phyloP scores from a whole-genome alignment of 2,113 vertebrate genomes.

The Nycticorax nycticorax region DNA sequence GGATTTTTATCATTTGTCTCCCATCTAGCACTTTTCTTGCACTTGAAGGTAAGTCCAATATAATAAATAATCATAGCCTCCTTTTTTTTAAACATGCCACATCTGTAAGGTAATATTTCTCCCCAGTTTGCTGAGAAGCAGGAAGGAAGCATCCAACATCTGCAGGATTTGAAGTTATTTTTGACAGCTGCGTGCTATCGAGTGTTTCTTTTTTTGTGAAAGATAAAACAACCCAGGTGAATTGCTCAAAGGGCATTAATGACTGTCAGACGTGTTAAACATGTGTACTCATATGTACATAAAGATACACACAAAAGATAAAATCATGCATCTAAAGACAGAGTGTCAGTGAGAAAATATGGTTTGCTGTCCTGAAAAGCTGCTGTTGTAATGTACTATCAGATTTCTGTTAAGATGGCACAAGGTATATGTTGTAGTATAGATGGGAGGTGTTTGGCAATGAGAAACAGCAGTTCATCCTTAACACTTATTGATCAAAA shows the following conservation, averaged over 20 bases:
- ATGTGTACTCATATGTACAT: background rate
- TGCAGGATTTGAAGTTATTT: slow-evolving; percentile 27
- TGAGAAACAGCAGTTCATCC: background rate
- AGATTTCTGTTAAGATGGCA: background rate
- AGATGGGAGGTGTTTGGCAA: background rate
- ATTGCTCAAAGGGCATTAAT: slow-evolving; percentile 30
- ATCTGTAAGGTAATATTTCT: slow-evolving; percentile 47
- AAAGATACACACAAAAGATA: background rate
- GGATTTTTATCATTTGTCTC: background rate
- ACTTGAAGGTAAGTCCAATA: slow-evolving; percentile 24
- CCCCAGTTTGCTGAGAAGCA: background rate
- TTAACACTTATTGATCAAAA: slow-evolving; percentile 10
- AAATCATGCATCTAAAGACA: background rate
- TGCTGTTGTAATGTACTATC: background rate
- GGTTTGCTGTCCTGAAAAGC: background rate
- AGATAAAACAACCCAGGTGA: slow-evolving; percentile 35
- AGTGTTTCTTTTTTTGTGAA: background rate
- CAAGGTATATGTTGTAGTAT: background rate
- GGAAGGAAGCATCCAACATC: slow-evolving; percentile 58
- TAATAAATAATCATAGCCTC: background rate
- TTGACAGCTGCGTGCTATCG: slow-evolving; percentile 21
- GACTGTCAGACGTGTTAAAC: slow-evolving; percentile 12
- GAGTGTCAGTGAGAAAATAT: background rate
- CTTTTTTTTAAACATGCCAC: background rate
- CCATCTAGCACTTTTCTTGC: slow-evolving; percentile 24